Percentiles rank a stretch among this genome's conserved stretches.
Conservation (phyloP, 35 echinoderm and acorn worm genomes). For the Ophioderma brevispina region DNA sequence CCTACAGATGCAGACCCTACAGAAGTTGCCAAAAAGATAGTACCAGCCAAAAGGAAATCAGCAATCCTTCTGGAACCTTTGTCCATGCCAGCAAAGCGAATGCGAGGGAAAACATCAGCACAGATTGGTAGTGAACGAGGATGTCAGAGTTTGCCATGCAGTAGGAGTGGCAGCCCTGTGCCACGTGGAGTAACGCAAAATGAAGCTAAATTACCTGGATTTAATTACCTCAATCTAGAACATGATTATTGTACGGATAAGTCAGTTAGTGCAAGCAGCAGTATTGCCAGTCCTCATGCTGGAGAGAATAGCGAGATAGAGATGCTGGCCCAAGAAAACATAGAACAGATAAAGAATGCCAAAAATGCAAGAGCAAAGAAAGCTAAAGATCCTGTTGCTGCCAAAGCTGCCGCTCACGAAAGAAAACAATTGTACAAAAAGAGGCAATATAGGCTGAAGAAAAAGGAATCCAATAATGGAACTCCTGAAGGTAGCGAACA, state of each 20-base stretch:
- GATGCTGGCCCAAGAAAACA: neutral
- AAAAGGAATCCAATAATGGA: neutral
- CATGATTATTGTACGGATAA: conserved; percentile 27
- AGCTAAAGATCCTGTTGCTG: neutral
- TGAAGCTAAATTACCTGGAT: neutral
- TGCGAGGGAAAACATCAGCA: neutral
- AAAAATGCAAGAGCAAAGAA: neutral
- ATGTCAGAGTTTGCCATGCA: conserved; percentile 12
- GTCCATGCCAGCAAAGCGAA: conserved; percentile 22
- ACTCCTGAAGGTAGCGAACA: neutral
- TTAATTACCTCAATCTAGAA: conserved; percentile 30
- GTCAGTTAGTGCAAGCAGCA: neutral
- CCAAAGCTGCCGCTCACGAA: neutral
- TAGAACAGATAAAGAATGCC: neutral
- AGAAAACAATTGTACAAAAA: neutral
- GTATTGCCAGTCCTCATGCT: neutral
- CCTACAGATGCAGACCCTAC: neutral
- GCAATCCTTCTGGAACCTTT: conserved; percentile 18
- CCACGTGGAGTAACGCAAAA: neutral
- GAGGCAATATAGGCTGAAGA: neutral
- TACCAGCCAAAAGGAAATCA: conserved; percentile 23
- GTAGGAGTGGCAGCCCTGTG: conserved; percentile 1
- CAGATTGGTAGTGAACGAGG: neutral
- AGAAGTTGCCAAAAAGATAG: conserved; percentile 16
- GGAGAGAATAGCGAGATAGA: neutral